Base-by-base conservation (phyloP, 35 echinoderm and acorn worm genomes). In the Lytechinus variegatus region DNA sequence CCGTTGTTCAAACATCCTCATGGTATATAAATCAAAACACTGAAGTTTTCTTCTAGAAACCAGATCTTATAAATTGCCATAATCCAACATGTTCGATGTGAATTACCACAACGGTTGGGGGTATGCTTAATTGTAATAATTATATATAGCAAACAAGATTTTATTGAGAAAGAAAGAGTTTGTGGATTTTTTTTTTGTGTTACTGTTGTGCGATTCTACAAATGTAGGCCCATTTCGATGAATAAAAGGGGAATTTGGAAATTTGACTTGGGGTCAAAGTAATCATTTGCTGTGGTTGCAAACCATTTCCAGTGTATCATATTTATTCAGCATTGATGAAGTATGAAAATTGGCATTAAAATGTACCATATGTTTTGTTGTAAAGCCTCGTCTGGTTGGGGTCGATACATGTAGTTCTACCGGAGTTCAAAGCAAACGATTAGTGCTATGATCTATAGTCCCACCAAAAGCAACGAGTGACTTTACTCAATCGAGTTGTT, bases 131-230 rank as follows among this genome's bases (percentile, higher is more conserved):
- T 52, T 90, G 88, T 90, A 90, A 90, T 90, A 90, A 90, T 90
- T 90, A 90, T 90, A 90, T 90, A 90, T 90, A 90, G 88, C 52
- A 90, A 79, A 54, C 88, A 90, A 90, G 88, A 90, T 90, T 90
- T 90, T 90, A 90, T 90, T 90, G 52, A 90, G 16, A 16, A 79
- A 79, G 66, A 79, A 79, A 90, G 88, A 90, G 88, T 90, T 90
- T 52, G 87, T 89, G 88, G 52, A 90, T 90, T 28, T 88, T 27
- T 87, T 11, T 88, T 9, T 79, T 79, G 57, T 60, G 57, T 60
- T 16, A 19, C 0, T 79, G n/a, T 79, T 79, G 66, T n/a, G 0
- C 66, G 66, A 79, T 79, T 79, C 66, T 79, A 79, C 66, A 79
- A 79, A 79, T n/a, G 66, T 19, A 24, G 66, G 66, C 66, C 66